Conservation (phyloP, 2,113 vertebrate genomes). For the Dipodomys stephensi region DNA sequence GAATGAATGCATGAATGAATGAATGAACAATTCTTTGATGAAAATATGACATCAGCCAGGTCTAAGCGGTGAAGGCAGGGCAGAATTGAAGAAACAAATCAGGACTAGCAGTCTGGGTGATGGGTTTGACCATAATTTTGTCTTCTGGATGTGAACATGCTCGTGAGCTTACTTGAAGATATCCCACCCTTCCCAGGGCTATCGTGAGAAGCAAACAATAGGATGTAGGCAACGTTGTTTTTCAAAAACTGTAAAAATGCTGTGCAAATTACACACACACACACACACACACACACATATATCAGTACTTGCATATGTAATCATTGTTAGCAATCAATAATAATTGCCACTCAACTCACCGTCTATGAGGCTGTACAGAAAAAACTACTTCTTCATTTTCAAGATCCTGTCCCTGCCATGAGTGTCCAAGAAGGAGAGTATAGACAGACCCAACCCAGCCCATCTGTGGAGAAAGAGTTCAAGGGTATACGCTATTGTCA, state of each 20-base stretch:
- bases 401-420: background rate
- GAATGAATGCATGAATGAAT: no score
- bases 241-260: conserved; percentile 56
- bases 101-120: background rate
- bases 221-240: background rate
- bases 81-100: background rate
- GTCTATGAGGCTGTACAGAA: background rate
- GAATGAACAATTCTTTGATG: no score
- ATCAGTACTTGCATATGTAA: background rate
- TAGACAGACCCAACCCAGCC: background rate
- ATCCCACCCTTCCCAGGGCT: background rate
- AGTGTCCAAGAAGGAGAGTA: background rate
- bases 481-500: accelerated
- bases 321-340: conserved; percentile 43
- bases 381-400: background rate
- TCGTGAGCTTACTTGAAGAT: background rate
- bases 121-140: background rate
- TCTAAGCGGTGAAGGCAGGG: background rate
- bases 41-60: background rate
- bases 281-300: no score
- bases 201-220: conserved; percentile 46
- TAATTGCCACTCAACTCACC: conserved; percentile 51
- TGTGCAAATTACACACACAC: background rate
- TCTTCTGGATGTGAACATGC: background rate
- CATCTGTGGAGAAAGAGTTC: background rate